These are phyloP conservation scores for Sylvia borin DNA, from an alignment of 2,797 vertebrate species.

Conservation along the genomic window DNA sequence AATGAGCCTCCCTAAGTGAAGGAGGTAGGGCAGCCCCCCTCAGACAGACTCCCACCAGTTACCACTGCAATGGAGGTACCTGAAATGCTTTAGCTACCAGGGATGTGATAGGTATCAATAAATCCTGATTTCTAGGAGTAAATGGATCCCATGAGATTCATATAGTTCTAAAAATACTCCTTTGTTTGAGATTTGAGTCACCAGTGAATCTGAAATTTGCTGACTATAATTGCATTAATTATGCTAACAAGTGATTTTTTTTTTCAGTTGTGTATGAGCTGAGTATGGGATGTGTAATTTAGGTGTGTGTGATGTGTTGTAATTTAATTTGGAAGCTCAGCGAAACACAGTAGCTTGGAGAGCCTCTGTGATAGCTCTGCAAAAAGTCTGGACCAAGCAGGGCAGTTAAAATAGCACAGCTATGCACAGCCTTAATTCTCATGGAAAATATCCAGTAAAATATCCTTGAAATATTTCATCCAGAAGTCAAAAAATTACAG, in stretches of 20 bases:
- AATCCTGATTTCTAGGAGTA: conserved; percentile 3
- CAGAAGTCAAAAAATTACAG: conserved; percentile 5
- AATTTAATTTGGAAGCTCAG: neutral
- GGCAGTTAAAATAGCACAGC: neutral
- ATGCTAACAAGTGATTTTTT: neutral
- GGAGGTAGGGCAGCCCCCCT: conserved; percentile 26
- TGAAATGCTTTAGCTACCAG: neutral
- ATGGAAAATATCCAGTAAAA: neutral
- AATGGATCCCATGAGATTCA: neutral
- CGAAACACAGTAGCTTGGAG: neutral
- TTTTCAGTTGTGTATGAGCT: neutral
- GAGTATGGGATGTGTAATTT: neutral
- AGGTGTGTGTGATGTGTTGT: neutral
- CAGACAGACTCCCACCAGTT: conserved; percentile 5
- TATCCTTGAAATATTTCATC: neutral
- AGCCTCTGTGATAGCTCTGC: neutral
- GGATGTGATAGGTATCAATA: neutral
- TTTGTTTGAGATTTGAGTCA: conserved; percentile 16
- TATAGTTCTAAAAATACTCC: neutral
- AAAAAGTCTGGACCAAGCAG: neutral
- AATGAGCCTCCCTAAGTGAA: conserved; percentile 42
- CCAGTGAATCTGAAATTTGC: neutral
- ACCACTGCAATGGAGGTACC: neutral
- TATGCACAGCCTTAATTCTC: neutral
- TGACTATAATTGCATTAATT: conserved; percentile 27